A percentile compares a stretch with the other conserved stretches of the same genome.
Conservation (phyloP, 2,888 invertebrate species). For the Temnothorax unifasciatus region DNA sequence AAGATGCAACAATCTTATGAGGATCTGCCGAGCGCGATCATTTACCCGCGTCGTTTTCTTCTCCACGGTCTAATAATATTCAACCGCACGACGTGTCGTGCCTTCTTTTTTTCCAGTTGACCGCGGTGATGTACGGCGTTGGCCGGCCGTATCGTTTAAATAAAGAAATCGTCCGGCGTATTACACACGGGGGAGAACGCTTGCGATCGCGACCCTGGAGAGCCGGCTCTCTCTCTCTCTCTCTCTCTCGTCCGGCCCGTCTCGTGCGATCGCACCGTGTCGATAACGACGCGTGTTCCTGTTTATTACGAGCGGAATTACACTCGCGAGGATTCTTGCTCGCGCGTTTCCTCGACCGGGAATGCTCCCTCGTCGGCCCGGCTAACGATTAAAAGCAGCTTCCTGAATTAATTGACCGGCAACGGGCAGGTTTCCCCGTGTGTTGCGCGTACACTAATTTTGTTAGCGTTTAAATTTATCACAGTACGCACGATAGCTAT, state of each 20-base stretch:
- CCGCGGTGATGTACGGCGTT: conserved; percentile 50
- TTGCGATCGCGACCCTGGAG: conserved; percentile 45
- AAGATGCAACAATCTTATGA: conserved; percentile 42
- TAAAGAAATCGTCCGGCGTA: conserved; percentile 53
- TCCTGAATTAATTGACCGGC: conserved; percentile 50
- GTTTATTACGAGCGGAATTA: conserved; percentile 59
- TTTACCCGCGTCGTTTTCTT: conserved; percentile 41
- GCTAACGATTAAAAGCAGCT: conserved; percentile 46
- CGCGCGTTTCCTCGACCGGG: conserved; percentile 38
- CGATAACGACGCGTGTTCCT: conserved; percentile 57
- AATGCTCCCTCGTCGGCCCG: conserved; percentile 14
- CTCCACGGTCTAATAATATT: conserved; percentile 57
- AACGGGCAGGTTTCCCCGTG: neutral
- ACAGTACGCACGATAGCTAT: neutral
- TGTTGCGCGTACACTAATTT: conserved; percentile 45
- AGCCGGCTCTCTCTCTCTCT: conserved; percentile 6
- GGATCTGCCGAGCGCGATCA: conserved; percentile 47
- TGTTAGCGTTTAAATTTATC: conserved; percentile 31
- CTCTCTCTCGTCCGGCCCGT: conserved; percentile 20
- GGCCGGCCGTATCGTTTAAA: conserved; percentile 49
- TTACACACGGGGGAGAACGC: conserved; percentile 44
- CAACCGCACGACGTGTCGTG: conserved; percentile 41
- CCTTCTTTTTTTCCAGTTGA: conserved; percentile 44
- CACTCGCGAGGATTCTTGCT: conserved; percentile 43
- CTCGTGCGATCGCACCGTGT: conserved; percentile 52